Evolutionary conservation across 2,888 invertebrate genomes (phyloP).

Genomic region (Tanaodytes sp.): DNA sequence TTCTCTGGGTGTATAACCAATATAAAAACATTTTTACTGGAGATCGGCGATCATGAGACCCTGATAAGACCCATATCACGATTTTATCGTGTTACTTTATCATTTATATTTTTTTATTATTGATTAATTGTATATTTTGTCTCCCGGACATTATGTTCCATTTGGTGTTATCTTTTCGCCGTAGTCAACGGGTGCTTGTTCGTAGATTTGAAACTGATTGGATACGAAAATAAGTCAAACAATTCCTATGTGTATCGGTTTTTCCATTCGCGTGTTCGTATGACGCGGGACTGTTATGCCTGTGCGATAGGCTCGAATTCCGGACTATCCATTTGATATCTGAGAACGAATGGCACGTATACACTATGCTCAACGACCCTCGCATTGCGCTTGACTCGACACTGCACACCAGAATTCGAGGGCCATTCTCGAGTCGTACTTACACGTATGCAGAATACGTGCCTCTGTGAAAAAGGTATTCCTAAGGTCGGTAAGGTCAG

Average conservation of each 20-base stretch:
- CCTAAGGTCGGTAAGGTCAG: slow-evolving; percentile 35
- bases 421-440: slow-evolving; percentile 55
- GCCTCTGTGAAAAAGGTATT: slow-evolving; percentile 47
- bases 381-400: slow-evolving; percentile 50
- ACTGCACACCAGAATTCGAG: slow-evolving; percentile 61
- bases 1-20: too few species aligned
- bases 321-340: slow-evolving; percentile 42
- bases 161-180: too few species aligned
- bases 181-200: too few species aligned
- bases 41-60: too few species aligned
- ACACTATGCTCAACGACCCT: slow-evolving; percentile 36
- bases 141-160: too few species aligned
- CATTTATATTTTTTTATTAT: too few species aligned
- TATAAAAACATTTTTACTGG: too few species aligned
- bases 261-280: slow-evolving; percentile 24
- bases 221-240: too few species aligned
- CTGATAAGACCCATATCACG: too few species aligned
- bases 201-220: too few species aligned
- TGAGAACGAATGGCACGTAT: slow-evolving; percentile 43
- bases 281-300: slow-evolving; percentile 18
- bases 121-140: too few species aligned
- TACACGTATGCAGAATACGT: slow-evolving; percentile 47
- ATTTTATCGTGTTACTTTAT: too few species aligned
- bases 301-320: slow-evolving; percentile 39
- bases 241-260: slow-evolving; percentile 24